phyloP scores from a whole-genome alignment of 2,113 vertebrate species.

The Pseudorectes ferrugineus region DNA sequence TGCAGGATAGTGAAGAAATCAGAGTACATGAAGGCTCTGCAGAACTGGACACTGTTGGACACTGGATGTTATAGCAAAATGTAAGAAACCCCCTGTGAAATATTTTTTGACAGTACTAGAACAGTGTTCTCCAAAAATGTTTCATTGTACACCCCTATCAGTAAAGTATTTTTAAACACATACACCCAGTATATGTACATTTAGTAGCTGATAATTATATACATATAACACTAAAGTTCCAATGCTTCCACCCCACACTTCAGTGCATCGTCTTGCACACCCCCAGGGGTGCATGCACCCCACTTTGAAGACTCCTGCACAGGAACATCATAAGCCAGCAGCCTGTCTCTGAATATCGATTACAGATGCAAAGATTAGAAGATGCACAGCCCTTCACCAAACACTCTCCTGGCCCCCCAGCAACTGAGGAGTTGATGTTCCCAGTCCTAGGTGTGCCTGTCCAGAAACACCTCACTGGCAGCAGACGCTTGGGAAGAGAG shows the following conservation, averaged over 20 bases:
- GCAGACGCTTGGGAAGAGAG: conserved; percentile 60
- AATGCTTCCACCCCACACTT: background rate
- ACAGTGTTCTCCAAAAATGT: background rate
- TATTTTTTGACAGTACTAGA: background rate
- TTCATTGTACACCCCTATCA: no score
- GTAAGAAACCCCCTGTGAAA: background rate
- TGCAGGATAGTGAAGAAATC: background rate
- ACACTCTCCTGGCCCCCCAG: background rate
- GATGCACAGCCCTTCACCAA: background rate
- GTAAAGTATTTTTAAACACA: background rate
- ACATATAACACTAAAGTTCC: background rate
- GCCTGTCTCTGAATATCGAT: background rate
- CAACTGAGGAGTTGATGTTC: background rate
- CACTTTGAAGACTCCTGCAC: background rate
- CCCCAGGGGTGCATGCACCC: no score
- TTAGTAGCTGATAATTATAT: background rate
- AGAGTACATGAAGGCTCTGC: background rate
- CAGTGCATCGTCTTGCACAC: accelerated
- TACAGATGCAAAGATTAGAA: background rate
- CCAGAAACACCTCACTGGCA: conserved; percentile 44
- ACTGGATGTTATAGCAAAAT: background rate
- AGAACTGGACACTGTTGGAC: background rate
- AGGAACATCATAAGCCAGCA: background rate
- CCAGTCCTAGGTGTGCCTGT: background rate
- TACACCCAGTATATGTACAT: accelerated